A percentile compares a stretch with the other conserved stretches of the same genome.
phyloP scores from a whole-genome alignment of 2,888 invertebrate genomes.

The Callimorpha dominula region DNA sequence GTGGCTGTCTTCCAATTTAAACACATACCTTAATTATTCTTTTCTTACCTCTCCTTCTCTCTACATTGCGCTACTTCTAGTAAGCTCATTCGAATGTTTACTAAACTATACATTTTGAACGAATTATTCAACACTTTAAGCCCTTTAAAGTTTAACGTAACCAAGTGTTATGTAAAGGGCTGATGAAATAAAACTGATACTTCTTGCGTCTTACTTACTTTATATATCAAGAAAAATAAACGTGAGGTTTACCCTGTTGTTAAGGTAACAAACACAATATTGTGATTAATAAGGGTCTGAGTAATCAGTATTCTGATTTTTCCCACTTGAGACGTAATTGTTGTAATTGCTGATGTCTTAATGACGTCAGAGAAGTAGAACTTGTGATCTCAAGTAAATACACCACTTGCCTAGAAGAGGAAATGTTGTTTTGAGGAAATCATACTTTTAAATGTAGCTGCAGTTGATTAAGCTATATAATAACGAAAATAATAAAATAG shows the following conservation, averaged over 20 bases:
- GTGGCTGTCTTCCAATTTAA: no score
- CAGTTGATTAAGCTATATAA: no score
- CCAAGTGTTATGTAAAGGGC: not conserved
- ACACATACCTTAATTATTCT: no score
- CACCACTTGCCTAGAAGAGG: not conserved
- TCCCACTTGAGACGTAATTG: slow-evolving; percentile 7
- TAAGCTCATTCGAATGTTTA: slow-evolving; percentile 18
- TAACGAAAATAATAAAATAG: no score
- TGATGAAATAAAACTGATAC: slow-evolving; percentile 1
- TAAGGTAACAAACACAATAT: slow-evolving; percentile 2
- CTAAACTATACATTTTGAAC: slow-evolving; percentile 26
- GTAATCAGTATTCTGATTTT: slow-evolving; percentile 1
- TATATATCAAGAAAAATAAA: slow-evolving; percentile 3
- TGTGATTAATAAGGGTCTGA: slow-evolving; percentile 10
- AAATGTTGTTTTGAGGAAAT: no score
- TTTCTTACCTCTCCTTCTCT: slow-evolving; percentile 12
- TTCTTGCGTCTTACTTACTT: not conserved
- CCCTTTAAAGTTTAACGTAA: not conserved
- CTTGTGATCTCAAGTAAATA: not conserved
- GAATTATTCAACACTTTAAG: not conserved
- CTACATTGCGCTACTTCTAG: not conserved
- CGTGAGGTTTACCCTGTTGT: not conserved
- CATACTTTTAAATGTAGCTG: no score
- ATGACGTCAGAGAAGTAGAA: slow-evolving; percentile 3
- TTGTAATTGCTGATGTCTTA: not conserved